A percentile compares a stretch with the other conserved stretches of the same genome.
Conservation (phyloP, 1,140 invertebrate genomes). For the Calephelis virginiensis region DNA sequence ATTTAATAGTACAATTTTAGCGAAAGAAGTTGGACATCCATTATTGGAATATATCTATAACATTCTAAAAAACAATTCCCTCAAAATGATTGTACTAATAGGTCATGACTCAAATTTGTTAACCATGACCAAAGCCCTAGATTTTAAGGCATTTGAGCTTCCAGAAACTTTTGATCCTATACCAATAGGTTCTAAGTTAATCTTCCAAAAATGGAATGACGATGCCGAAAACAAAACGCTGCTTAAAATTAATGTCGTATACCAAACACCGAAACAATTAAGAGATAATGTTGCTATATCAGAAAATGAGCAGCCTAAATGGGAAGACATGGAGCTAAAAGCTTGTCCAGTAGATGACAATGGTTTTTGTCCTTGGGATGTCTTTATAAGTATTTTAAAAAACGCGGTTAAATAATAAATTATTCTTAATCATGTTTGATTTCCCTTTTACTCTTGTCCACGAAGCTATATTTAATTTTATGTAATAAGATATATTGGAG, state of each 20-base stretch:
- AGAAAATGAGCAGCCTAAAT: conserved; percentile 43
- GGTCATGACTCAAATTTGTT: conserved; percentile 61
- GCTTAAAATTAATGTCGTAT: conserved; percentile 54
- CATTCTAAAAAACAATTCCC: conserved; percentile 36
- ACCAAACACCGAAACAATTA: conserved; percentile 52
- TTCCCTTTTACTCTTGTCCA: too few species aligned
- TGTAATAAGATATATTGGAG: too few species aligned
- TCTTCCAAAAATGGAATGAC: conserved; percentile 62
- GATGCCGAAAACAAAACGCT: conserved; percentile 31
- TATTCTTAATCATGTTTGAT: not conserved
- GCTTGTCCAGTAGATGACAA: conserved; percentile 40
- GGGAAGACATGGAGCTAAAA: conserved; percentile 43
- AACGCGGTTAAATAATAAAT: conserved; percentile 1
- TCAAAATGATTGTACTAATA: conserved; percentile 46
- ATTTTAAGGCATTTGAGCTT: conserved; percentile 46
- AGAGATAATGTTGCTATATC: conserved; percentile 39
- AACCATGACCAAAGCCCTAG: conserved; percentile 45
- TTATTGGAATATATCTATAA: conserved; percentile 47
- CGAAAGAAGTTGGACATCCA: conserved; percentile 46
- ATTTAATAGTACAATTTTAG: conserved; percentile 39
- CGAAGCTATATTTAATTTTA: too few species aligned
- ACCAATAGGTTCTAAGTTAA: conserved; percentile 60
- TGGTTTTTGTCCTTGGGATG: conserved; percentile 52
- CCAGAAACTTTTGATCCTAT: conserved; percentile 49
- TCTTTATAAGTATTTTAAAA: conserved; percentile 43